Evolutionary conservation across 2,888 invertebrate species (phyloP), one percentile per base, ranked within the genome.

Genomic region (Drosophila nr. medialis): DNA sequence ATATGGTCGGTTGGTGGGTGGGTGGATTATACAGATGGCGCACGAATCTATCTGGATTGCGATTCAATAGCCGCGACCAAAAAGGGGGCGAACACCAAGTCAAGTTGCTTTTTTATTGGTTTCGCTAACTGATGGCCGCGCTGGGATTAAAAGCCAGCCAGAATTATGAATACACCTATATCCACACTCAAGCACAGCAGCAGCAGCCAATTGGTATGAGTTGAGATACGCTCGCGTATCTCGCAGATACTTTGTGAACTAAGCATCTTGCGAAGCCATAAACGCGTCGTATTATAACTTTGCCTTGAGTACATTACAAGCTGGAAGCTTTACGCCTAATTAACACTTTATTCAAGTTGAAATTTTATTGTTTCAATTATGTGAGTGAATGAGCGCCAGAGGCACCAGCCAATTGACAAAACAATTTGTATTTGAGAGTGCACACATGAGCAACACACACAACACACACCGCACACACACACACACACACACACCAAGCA

Each of bases 1-100:
- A 91, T 91, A 91, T 92, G 91, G 85, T 91, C 85, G 76, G 78
- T 91, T 88, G 88, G 88, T 88, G 90, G 91, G 80, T 91, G 89
- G 88, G 89, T 88, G 90, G 91, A 89, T 90, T 80, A 80, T 83
- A 74, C 91, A 91, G 90, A 89, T 88, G 91, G 83, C 81, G 79
- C 86, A 68, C 64, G 72, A 78, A 73, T 72, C 74, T 75, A 78
- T 76, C 81, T 58, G 55, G 53, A 80, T 80, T 75, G 76, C 66
- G 69, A 81, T 72, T 88, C 90, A 83, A 90, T 90, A 81, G 77
- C 70, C 72, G 62, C 54, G 54, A 29, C 68, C 60, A 71, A 45
- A 51, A 59, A 34, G 54, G 55, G 59, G 55, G 53, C 45, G 61
- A 38, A 58, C 29, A 58, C 50, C 61, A 72, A 85, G 83, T 79